Percentiles rank a stretch among this genome's conserved stretches.
phyloP scores from a whole-genome alignment of 2,113 vertebrate genomes.

The Acrocephalus arundinaceus region DNA sequence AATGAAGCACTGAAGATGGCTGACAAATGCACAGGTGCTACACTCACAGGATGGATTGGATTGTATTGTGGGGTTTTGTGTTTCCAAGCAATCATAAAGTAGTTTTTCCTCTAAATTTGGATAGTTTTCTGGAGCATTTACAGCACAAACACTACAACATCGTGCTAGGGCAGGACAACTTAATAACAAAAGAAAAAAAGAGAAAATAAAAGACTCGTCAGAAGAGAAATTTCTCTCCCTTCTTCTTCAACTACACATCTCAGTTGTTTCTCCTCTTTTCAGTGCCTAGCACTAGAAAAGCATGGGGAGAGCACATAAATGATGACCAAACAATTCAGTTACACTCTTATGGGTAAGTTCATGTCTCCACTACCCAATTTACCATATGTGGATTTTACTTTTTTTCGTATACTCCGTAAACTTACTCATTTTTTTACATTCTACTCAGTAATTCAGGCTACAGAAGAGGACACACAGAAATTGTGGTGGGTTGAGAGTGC shows the following conservation, averaged over 20 bases:
- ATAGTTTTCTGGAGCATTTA: background rate
- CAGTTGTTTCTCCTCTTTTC: background rate
- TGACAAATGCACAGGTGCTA: background rate
- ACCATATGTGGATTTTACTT: background rate
- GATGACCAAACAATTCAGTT: no score
- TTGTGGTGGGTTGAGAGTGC: background rate
- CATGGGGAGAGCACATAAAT: background rate
- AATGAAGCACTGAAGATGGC: background rate
- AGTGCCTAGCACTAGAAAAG: background rate
- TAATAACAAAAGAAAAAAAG: no score
- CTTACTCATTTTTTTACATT: background rate
- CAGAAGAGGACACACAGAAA: background rate
- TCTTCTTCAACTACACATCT: background rate
- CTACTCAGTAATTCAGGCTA: background rate
- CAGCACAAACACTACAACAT: background rate
- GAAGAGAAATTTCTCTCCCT: background rate
- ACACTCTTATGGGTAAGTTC: background rate
- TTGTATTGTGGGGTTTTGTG: background rate
- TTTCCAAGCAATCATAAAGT: background rate
- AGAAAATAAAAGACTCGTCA: background rate
- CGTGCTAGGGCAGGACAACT: background rate
- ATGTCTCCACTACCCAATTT: background rate
- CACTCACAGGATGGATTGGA: no score
- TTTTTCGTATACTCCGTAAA: background rate
- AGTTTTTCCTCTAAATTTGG: background rate